Conservation (phyloP, 2,797 vertebrate genomes). For the Spinus pinus region DNA sequence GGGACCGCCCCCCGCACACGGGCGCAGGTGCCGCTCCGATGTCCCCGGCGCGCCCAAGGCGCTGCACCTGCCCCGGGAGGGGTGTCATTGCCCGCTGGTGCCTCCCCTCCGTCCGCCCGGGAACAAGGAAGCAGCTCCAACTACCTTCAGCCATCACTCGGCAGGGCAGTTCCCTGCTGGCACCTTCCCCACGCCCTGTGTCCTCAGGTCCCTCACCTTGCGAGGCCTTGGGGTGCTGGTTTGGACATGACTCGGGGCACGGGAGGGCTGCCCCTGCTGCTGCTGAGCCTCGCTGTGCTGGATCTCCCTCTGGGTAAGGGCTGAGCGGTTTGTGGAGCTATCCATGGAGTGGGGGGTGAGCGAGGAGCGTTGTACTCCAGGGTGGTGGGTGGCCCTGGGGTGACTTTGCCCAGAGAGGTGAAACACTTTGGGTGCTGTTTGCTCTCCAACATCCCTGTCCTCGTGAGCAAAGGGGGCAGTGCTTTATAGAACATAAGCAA, state of each 20-base stretch:
- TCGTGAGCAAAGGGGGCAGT: background rate
- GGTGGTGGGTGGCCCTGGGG: background rate
- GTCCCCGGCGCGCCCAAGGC: background rate
- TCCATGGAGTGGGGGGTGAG: too few species aligned
- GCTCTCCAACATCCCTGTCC: background rate
- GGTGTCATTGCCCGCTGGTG: background rate
- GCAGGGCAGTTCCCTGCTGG: background rate
- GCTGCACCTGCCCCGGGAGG: background rate
- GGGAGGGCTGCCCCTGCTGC: background rate
- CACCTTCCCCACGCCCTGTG: background rate
- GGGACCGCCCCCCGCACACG: background rate
- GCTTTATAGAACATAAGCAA: background rate
- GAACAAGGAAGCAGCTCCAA: background rate
- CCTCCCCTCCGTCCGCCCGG: background rate
- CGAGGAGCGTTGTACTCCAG: rapidly evolving
- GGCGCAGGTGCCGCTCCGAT: background rate
- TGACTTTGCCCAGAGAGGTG: background rate
- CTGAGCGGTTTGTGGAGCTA: background rate
- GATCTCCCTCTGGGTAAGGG: slow-evolving; percentile 4
- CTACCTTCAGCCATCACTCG: background rate
- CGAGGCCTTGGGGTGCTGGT: background rate
- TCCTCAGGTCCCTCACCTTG: background rate
- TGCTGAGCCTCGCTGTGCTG: background rate
- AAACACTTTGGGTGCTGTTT: background rate
- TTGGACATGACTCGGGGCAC: background rate